A percentile compares a stretch with the other conserved stretches of the same genome.
These are phyloP conservation scores for Chymomyza procnemis DNA, from an alignment of 2,888 invertebrate species.

Conservation along the genomic window DNA sequence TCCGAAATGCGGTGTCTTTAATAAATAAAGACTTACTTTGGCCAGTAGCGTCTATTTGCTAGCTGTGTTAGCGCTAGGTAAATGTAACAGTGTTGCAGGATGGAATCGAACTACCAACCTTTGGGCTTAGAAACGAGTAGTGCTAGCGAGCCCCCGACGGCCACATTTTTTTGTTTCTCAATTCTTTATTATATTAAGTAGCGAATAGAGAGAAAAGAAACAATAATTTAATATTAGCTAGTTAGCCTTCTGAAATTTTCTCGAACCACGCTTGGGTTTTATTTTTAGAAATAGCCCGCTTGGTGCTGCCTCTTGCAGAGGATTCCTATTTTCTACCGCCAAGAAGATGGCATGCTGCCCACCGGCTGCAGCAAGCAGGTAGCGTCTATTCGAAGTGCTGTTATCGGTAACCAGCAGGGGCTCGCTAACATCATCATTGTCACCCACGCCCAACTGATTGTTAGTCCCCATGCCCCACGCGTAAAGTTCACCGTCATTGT, in stretches of 20 bases:
- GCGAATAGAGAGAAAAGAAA: no score
- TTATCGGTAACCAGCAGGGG: constrained; percentile 84
- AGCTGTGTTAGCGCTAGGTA: no score
- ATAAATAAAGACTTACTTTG: no score
- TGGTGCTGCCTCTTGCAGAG: constrained; percentile 27
- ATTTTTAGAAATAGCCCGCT: constrained; percentile 15
- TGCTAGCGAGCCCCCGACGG: no score
- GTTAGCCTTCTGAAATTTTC: constrained; percentile 47
- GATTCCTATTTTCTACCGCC: constrained; percentile 75
- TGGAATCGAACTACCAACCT: no score
- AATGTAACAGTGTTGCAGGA: no score
- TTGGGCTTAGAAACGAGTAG: no score
- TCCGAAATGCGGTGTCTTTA: no score
- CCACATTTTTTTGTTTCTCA: no score
- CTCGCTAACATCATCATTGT: constrained; percentile 82
- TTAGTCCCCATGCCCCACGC: constrained; percentile 97
- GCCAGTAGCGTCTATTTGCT: no score
- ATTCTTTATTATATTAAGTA: background rate
- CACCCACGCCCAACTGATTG: constrained; percentile 90
- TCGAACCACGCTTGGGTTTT: constrained; percentile 58
- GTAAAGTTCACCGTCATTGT: constrained; percentile 86
- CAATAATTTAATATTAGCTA: background rate
- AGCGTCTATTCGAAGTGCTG: constrained; percentile 81
- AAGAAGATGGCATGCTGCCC: constrained; percentile 92
- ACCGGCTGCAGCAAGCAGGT: constrained; percentile 85